Percentiles rank a stretch among this genome's conserved stretches.
Evolutionary conservation across 2,113 vertebrate species (phyloP).

Genomic region (Galbula dea): DNA sequence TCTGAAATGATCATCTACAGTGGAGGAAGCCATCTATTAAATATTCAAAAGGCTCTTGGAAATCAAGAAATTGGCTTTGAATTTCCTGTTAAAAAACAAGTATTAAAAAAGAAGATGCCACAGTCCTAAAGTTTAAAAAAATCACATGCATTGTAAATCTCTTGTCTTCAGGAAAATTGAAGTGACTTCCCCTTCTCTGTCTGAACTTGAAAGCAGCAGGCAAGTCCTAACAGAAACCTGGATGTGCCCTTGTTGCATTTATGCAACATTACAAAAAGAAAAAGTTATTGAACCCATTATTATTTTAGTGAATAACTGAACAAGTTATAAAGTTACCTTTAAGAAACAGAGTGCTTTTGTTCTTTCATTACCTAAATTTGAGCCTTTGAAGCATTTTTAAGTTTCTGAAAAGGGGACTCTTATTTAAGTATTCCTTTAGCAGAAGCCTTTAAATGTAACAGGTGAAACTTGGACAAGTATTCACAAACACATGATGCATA

Average conservation of each 20-base stretch:
- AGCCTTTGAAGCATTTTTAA: not conserved
- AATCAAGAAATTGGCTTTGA: not conserved
- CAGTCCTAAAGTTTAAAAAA: not conserved
- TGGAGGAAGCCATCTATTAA: not conserved
- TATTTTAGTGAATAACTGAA: not conserved
- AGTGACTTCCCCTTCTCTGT: not conserved
- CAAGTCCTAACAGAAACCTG: not conserved
- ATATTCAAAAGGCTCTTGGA: not conserved
- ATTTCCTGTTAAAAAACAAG: not conserved
- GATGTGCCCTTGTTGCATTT: not conserved
- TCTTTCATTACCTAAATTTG: not conserved
- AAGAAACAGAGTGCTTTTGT: not conserved
- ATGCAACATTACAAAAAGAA: not conserved
- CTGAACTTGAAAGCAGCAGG: not conserved
- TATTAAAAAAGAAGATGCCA: not conserved
- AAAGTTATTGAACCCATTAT: not conserved
- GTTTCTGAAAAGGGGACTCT: not conserved
- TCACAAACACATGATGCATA: not conserved
- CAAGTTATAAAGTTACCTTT: not conserved
- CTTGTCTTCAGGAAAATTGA: not conserved
- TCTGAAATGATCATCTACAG: not conserved
- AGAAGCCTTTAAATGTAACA: slow-evolving; percentile 3
- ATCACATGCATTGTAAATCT: not conserved
- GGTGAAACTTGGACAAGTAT: slow-evolving; percentile 6
- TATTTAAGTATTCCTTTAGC: not conserved